phyloP scores from a whole-genome alignment of 2,888 invertebrate genomes.

The Tenthredo notha region DNA sequence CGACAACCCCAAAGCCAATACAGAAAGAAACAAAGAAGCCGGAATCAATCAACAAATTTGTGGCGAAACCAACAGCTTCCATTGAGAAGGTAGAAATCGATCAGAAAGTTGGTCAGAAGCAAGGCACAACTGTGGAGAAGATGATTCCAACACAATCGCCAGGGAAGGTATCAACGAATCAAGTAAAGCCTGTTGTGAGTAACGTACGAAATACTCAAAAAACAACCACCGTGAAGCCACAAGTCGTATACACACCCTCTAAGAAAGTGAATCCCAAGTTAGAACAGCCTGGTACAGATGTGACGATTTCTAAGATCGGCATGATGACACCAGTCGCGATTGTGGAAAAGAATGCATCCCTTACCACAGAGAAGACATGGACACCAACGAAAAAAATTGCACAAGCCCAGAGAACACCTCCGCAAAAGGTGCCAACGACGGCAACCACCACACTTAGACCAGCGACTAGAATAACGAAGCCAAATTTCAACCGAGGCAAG shows the following conservation, averaged over 20 bases:
- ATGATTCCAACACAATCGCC: constrained; percentile 67
- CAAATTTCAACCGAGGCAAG: constrained; percentile 60
- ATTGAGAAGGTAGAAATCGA: constrained; percentile 60
- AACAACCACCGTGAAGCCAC: constrained; percentile 60
- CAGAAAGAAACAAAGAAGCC: constrained; percentile 54
- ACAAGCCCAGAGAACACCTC: not conserved
- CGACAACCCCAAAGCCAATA: constrained; percentile 68
- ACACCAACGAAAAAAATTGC: constrained; percentile 61
- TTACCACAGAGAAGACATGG: constrained; percentile 55
- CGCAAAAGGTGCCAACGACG: not conserved
- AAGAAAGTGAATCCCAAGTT: constrained; percentile 6
- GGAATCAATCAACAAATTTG: constrained; percentile 34
- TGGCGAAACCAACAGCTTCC: constrained; percentile 49
- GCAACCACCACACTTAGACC: constrained; percentile 15
- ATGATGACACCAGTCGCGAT: constrained; percentile 58
- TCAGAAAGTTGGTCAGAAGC: constrained; percentile 58
- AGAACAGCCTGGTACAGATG: constrained; percentile 46
- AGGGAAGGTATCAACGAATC: constrained; percentile 61
- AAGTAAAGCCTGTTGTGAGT: constrained; percentile 3
- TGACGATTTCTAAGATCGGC: constrained; percentile 56
- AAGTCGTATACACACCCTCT: constrained; percentile 56
- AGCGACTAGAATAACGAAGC: constrained; percentile 40
- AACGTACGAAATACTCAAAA: constrained; percentile 48
- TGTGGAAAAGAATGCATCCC: constrained; percentile 54
- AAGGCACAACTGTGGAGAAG: constrained; percentile 64